phyloP scores from a whole-genome alignment of 2,797 vertebrate species.

The Anguilla pacifica region DNA sequence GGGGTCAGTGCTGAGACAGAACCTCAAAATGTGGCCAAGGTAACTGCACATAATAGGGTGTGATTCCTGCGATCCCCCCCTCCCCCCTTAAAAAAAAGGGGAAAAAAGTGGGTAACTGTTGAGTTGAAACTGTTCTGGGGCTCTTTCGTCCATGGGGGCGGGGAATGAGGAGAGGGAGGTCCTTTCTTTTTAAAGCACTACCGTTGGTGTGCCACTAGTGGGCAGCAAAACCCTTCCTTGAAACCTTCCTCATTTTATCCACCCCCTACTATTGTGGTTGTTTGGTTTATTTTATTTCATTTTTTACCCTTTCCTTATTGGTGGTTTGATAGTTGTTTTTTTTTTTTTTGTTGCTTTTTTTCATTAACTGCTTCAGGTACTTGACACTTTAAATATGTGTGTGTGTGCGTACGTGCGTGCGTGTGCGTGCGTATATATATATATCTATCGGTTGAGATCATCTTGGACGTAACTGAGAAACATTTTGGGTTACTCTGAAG shows the following conservation, averaged over 20 bases:
- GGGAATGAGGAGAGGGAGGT: constrained; percentile 53
- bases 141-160: constrained; percentile 60
- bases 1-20: constrained; percentile 56
- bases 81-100: constrained; percentile 65
- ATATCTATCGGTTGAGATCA: constrained; percentile 66
- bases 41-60: constrained; percentile 67
- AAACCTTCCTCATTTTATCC: not conserved
- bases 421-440: not conserved
- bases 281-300: constrained; percentile 64
- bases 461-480: constrained; percentile 69
- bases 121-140: constrained; percentile 70
- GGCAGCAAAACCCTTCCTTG: constrained; percentile 71
- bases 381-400: constrained; percentile 80
- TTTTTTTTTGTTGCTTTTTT: constrained; percentile 55
- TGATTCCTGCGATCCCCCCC: constrained; percentile 74
- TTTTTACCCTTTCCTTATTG: constrained; percentile 44
- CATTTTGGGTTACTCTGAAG: constrained; percentile 59
- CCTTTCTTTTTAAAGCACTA: constrained; percentile 77
- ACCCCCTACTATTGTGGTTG: constrained; percentile 53
- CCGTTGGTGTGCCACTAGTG: constrained; percentile 63
- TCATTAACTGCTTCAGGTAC: constrained; percentile 78
- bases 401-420: not conserved
- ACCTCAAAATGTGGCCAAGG: constrained; percentile 28
- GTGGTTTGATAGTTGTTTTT: constrained; percentile 35
- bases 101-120: constrained; percentile 51